phyloP scores from a whole-genome alignment of 2,797 vertebrate species.

The Poecilia velifera region DNA sequence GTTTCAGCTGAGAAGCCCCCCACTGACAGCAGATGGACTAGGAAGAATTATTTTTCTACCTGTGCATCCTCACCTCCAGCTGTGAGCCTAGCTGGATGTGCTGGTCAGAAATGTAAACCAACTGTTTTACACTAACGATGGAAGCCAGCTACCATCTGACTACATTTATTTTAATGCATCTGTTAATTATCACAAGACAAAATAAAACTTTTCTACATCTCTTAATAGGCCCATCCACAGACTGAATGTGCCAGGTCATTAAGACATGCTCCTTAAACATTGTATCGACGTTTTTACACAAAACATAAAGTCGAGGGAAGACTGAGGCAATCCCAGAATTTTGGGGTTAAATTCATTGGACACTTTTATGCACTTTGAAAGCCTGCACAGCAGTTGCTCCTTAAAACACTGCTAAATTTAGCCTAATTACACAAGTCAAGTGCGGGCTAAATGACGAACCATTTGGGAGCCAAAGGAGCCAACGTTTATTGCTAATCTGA shows the following conservation, averaged over 20 bases:
- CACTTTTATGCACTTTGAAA: not conserved
- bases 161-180: not conserved
- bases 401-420: not conserved
- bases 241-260: not conserved
- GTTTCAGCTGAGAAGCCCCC: conserved; percentile 9
- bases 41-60: conserved; percentile 2
- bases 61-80: conserved; percentile 13
- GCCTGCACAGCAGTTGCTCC: not conserved
- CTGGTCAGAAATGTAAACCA: not conserved
- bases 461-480: not conserved
- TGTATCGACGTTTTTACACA: not conserved
- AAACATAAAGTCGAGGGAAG: not conserved
- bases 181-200: not conserved
- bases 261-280: not conserved
- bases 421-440: not conserved
- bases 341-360: not conserved
- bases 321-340: not conserved
- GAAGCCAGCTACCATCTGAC: not conserved
- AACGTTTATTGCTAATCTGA: conserved; percentile 3
- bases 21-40: conserved; percentile 14
- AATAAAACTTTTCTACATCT: not conserved
- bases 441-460: not conserved
- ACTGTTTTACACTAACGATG: not conserved
- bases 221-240: not conserved
- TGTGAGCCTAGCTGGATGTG: conserved; percentile 3